Base-by-base conservation (phyloP, 2,888 invertebrate species). In the Thera britannica region DNA sequence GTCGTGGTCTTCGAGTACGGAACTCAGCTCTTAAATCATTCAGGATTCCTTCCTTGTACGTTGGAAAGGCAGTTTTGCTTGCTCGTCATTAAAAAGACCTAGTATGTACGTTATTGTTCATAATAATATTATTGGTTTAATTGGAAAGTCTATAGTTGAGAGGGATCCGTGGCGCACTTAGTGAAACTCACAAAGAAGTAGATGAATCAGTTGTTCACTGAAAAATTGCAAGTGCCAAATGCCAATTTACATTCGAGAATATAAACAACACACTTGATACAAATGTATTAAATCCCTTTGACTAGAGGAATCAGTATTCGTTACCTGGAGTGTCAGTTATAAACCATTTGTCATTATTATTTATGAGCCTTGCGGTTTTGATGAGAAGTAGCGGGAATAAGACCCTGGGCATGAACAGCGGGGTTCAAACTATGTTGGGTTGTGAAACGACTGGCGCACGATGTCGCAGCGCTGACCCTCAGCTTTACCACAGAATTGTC, bases 381-480 rank as follows among this genome's bases (percentile, higher is more conserved):
- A 80, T 79, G 79, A 79, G 78, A 79, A 79, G 79, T 80, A 75
- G 80, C 76, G 77, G 67, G 73, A 59, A 62, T 36, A 62, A 74
- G 72, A 75, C 71, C 52, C 69, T 65, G 72, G 75, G 73, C 65
- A 58, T 69, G 77, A 83, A 78, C 85, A 86, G 86, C 86, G 84
- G 87, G 86, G 81, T 83, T 63, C 65, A 56, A 51, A 46, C 65
- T 55, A 65, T 6, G 11, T 5, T 46, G 11, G 23, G 64, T 64
- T 83, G 85, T 83, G 84, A 88, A 90, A 90, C 88, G 86, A 88
- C 83, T 76, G 77, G 79, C 75, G 84, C 91, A 90, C 89, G 89
- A 89, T 86, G 88, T 88, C 87, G 76, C 76, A 78, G 62, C 65
- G 66, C 76, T 84, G 86, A 86, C 87, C 86, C 48, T 72, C 77